Base-by-base conservation (phyloP, 2,113 vertebrate genomes). In the Paradisaea rubra region DNA sequence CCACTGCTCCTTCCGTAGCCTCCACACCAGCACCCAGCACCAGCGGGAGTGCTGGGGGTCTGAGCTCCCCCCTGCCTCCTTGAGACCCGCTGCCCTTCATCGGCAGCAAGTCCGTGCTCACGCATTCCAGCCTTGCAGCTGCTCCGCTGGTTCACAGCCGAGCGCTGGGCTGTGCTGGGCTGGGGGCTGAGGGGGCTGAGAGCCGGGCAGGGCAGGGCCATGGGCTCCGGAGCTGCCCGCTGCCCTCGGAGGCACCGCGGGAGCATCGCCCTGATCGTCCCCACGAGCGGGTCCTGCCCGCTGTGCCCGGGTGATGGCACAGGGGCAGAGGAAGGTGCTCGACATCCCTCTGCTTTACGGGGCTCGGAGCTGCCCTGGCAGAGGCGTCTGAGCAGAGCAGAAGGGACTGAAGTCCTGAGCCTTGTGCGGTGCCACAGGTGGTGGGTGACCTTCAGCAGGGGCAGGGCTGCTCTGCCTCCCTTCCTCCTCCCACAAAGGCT, bases 391-490 rank as follows among this genome's bases (percentile, higher is more conserved):
- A 31, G 79, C 60, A 35, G 45, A 8, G 54, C 3, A 3, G 70
- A 41, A 24, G 22, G 57, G 42, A 71, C 28, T 0, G 3, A 4
- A 30, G 31, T 23, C 23, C 81, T 15, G 89, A 74, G 47, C 56
- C 1, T 1, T 4, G 2, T 3, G 54, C 1, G 2, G 9, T 52
- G 63, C 39, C 80, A 11, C 37, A 3, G 81, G 68, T 49, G 9
- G 27, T 14, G 81, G 17, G 81, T 59, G 69, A 84, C 88, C 78
- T 86, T 59, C 72, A 49, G 68, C 10, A 2, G 6, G 4, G 44
- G 30, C 49, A 78, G 42, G 61, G 56, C 83, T 61, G 64, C 59
- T 79, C 89, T 56, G 60, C 61, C n/a, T 37, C 70, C 35, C 44
- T 71, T 73, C 33, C 45, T 35, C 30, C 35, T 76, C 57, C 35